Conservation (phyloP, 1,140 invertebrate genomes). For the Trachelipus rathkii region DNA sequence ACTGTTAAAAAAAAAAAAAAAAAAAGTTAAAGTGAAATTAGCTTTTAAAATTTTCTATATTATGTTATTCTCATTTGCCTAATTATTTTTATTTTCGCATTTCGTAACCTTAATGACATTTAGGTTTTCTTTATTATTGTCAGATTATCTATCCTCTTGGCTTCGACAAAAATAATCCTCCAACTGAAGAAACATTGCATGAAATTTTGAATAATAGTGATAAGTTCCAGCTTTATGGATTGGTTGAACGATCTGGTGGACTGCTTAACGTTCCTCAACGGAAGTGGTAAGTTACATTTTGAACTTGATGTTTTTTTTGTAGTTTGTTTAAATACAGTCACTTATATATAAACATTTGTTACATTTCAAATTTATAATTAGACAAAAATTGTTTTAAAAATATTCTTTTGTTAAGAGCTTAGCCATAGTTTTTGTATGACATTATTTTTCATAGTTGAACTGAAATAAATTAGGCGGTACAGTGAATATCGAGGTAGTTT, state of each 20-base stretch:
- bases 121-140: slow-evolving; percentile 9
- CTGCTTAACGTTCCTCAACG: slow-evolving; percentile 54
- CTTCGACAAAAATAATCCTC: slow-evolving; percentile 37
- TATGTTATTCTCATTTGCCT: background rate
- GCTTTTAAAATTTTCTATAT: too few species aligned
- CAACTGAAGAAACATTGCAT: slow-evolving; percentile 45
- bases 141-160: slow-evolving; percentile 49
- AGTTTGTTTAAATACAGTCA: too few species aligned
- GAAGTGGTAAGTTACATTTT: slow-evolving; percentile 55
- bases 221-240: slow-evolving; percentile 51
- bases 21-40: too few species aligned
- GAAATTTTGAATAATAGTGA: slow-evolving; percentile 51
- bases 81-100: background rate
- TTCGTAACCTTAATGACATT: background rate
- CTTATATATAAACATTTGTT: too few species aligned
- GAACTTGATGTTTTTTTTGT: background rate
- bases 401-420: too few species aligned
- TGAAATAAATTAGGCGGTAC: too few species aligned
- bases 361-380: too few species aligned
- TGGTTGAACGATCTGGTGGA: slow-evolving; percentile 55
- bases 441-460: background rate
- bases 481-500: too few species aligned
- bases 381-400: too few species aligned
- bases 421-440: too few species aligned
- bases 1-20: too few species aligned